Evolutionary conservation across 2,888 invertebrate species (phyloP).

Genomic region (Furcula furcula): DNA sequence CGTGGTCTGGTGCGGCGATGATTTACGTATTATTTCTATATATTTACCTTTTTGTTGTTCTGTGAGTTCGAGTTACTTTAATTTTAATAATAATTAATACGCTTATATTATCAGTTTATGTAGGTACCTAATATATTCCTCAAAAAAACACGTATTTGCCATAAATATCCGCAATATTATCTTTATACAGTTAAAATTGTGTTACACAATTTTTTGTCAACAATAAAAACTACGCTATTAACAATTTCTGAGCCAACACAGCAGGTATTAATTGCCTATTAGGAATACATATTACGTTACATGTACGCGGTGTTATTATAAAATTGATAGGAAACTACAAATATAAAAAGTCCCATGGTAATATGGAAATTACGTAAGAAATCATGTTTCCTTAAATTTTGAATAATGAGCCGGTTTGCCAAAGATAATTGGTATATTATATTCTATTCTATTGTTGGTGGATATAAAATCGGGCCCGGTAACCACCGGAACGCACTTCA

Average conservation of each 20-base stretch:
- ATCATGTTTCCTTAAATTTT: not conserved
- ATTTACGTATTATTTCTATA: too few species aligned
- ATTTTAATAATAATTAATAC: too few species aligned
- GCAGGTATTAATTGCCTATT: slow-evolving; percentile 27
- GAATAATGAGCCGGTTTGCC: not conserved
- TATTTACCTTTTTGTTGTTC: too few species aligned
- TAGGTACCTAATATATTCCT: too few species aligned
- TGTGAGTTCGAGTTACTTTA: too few species aligned
- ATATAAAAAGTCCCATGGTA: not conserved
- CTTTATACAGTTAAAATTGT: slow-evolving; percentile 3
- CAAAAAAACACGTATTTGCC: not conserved
- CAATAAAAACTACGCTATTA: slow-evolving; percentile 17
- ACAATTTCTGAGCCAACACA: slow-evolving; percentile 13
- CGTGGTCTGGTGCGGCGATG: too few species aligned
- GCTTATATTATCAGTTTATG: too few species aligned
- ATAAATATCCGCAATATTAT: not conserved
- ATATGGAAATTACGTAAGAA: not conserved
- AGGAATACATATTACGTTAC: slow-evolving; percentile 18
- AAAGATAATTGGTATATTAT: too few species aligned
- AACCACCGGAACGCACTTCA: too few species aligned
- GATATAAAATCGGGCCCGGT: too few species aligned
- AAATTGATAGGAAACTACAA: not conserved
- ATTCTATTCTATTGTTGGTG: too few species aligned
- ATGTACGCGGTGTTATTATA: not conserved
- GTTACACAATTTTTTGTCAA: slow-evolving; percentile 9